Conservation (phyloP, 2,113 vertebrate genomes). For the Hippocampus comes region DNA sequence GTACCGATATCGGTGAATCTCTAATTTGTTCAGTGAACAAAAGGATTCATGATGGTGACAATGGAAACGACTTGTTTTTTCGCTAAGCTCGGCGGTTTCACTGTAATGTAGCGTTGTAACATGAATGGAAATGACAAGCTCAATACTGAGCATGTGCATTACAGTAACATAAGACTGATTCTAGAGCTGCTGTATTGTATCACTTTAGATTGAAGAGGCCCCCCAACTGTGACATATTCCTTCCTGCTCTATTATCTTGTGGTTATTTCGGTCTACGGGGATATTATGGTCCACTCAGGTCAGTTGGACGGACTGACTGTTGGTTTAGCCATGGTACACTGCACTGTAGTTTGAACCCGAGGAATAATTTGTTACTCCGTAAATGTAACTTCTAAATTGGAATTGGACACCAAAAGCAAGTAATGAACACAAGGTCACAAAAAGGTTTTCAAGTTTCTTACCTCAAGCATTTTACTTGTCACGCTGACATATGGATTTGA, state of each 20-base stretch:
- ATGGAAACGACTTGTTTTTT: too few relatives aligned
- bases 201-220: background rate
- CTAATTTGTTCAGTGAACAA: too few relatives aligned
- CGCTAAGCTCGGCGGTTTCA: too few relatives aligned
- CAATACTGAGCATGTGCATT: background rate
- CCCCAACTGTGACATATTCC: background rate
- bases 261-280: conserved; percentile 56
- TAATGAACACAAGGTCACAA: background rate
- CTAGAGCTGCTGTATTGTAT: background rate
- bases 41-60: too few relatives aligned
- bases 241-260: conserved; percentile 8
- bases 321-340: background rate
- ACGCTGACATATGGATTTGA: conserved; percentile 19
- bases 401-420: conserved; percentile 11
- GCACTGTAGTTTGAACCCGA: too few relatives aligned
- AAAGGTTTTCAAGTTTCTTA: conserved; percentile 28
- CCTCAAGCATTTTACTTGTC: conserved; percentile 35
- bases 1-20: too few relatives aligned
- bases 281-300: conserved; percentile 37
- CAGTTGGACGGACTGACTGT: conserved; percentile 29
- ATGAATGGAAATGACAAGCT: too few relatives aligned
- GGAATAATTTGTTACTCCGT: background rate
- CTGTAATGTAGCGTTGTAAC: too few relatives aligned
- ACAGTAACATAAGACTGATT: background rate
- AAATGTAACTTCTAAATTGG: conserved; percentile 13